A percentile compares a stretch with the other conserved stretches of the same genome.
phyloP scores from a whole-genome alignment of 2,888 invertebrate species.

The Platycheirus rosarum region DNA sequence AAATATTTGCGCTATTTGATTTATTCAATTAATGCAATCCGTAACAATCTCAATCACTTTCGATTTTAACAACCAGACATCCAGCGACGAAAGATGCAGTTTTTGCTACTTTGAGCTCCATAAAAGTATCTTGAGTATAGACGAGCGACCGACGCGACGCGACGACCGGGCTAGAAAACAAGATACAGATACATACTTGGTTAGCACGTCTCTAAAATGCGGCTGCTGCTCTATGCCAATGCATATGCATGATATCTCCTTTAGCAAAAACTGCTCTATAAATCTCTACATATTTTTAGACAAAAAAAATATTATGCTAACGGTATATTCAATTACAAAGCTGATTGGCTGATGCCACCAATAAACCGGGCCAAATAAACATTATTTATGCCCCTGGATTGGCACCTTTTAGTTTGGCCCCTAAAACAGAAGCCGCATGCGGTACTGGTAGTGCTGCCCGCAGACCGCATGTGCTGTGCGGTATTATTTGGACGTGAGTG shows the following conservation, averaged over 20 bases:
- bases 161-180: slow-evolving; percentile 5
- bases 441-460: background rate
- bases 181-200: background rate
- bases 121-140: background rate
- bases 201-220: background rate
- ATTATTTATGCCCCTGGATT: slow-evolving; percentile 51
- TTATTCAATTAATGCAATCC: slow-evolving; percentile 38
- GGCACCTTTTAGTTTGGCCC: slow-evolving; percentile 22
- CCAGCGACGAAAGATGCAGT: slow-evolving; percentile 42
- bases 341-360: slow-evolving; percentile 33
- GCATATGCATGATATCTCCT: background rate
- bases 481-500: slow-evolving; percentile 53
- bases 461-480: background rate
- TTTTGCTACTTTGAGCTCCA: slow-evolving; percentile 1
- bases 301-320: slow-evolving; percentile 25
- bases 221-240: background rate
- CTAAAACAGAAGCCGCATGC: slow-evolving; percentile 48
- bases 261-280: slow-evolving; percentile 16
- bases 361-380: slow-evolving; percentile 36
- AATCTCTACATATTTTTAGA: slow-evolving; percentile 32
- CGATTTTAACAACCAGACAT: slow-evolving; percentile 53
- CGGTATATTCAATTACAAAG: slow-evolving; percentile 51
- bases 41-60: slow-evolving; percentile 64
- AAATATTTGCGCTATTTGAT: slow-evolving; percentile 28
- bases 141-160: no score